These are phyloP conservation scores for Lichenostomus cassidix DNA, from an alignment of 2,113 vertebrate species.

Conservation along the genomic window DNA sequence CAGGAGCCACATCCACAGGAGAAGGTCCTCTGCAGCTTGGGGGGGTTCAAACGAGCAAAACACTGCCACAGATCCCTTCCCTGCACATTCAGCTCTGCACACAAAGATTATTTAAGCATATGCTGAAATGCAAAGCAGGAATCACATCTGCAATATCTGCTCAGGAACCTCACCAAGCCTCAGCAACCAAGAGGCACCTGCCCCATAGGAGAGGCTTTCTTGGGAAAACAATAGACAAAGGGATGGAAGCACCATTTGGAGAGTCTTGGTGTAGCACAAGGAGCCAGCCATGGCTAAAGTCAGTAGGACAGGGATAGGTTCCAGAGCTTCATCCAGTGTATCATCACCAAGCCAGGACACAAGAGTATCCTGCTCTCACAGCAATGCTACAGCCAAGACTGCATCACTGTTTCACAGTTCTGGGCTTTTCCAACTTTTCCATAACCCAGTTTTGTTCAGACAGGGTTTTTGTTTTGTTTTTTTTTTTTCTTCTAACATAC, in stretches of 20 bases:
- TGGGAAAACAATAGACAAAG: neutral
- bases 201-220: neutral
- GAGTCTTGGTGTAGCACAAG: neutral
- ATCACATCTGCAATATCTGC: neutral
- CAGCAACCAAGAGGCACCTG: fast-evolving
- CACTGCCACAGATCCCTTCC: fast-evolving
- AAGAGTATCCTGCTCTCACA: fast-evolving
- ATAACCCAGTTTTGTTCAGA: neutral
- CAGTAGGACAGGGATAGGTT: neutral
- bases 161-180: neutral
- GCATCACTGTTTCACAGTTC: fast-evolving
- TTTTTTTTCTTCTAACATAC: fast-evolving
- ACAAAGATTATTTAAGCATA: neutral
- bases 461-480: neutral
- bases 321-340: neutral
- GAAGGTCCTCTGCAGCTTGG: neutral
- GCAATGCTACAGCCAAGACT: neutral
- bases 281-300: neutral
- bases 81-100: neutral
- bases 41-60: neutral
- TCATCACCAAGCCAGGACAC: fast-evolving
- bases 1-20: fast-evolving
- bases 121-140: fast-evolving
- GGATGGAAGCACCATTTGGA: neutral
- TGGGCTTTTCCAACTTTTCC: neutral